Evolutionary conservation across 2,888 invertebrate genomes (phyloP).

Genomic region (Augochlorella aurata): DNA sequence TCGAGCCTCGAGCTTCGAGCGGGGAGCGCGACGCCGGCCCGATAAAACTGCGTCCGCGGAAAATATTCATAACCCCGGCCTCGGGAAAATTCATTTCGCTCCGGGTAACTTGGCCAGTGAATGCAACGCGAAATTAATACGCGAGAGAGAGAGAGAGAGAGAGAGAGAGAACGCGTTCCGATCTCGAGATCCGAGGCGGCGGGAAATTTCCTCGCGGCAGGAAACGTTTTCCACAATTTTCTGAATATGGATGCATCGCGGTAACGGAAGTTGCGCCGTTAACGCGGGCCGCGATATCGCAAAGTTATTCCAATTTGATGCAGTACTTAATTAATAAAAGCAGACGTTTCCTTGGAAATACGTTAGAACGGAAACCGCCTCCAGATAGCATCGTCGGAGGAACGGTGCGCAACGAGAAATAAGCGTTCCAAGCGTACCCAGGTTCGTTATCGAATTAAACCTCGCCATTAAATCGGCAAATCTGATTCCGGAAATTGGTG

Average conservation of each 20-base stretch:
- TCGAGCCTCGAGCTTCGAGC: too few species aligned
- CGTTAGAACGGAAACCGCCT: conserved; percentile 29
- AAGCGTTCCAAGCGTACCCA: conserved; percentile 10
- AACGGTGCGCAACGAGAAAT: conserved; percentile 26
- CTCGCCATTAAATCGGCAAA: conserved; percentile 25
- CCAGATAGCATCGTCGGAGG: conserved; percentile 31
- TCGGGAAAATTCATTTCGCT: not conserved
- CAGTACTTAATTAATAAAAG: conserved; percentile 46
- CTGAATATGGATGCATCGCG: not conserved
- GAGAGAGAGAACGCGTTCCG: not conserved
- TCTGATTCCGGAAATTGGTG: conserved; percentile 42
- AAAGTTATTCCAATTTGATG: conserved; percentile 42
- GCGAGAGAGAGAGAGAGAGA: not conserved
- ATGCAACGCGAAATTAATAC: not conserved
- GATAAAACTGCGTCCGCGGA: not conserved
- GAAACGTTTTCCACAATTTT: not conserved
- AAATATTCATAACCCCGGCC: not conserved
- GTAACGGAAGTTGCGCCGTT: conserved; percentile 1
- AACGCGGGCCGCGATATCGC: conserved; percentile 7
- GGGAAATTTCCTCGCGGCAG: not conserved
- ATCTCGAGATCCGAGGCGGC: not conserved
- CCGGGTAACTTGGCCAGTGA: not conserved
- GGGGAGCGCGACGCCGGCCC: not conserved
- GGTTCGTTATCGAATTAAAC: conserved; percentile 39
- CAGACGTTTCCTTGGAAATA: conserved; percentile 26